Base-by-base conservation (phyloP, 2,888 invertebrate species). In the Drosophila cognata region DNA sequence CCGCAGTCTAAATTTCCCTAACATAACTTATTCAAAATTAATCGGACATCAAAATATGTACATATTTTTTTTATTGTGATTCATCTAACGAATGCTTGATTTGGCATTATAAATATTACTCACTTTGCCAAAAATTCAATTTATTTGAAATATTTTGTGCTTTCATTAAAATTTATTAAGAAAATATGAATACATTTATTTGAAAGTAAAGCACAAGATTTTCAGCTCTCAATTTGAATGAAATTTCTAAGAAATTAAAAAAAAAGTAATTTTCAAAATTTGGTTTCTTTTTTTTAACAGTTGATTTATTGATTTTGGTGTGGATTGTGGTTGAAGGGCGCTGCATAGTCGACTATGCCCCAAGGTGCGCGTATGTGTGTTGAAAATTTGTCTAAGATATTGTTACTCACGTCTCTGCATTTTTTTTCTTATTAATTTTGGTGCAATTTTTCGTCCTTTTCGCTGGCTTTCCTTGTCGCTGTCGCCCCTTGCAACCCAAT, bases 371-470 rank as follows among this genome's bases (percentile, higher is more conserved):
- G 1, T 11, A 13, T 21, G 6, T 53, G 28, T 48, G 18, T 35
- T 29, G 10, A 21, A n/a, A 59, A 60, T 66, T 68, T 75, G 52
- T 41, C 56, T 67, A 66, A 76, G 82, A 87, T 80, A 70, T 72
- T 62, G 68, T 84, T 78, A 74, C 71, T 68, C 66, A 65, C 67
- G 71, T 69, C 71, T 77, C 66, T 46, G 66, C 64, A 58, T 43
- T 83, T 70, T 61, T 67, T 65, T 64, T 69, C 74, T 84, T 86
- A 81, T 88, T 86, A 88, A 83, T 88, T 84, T 80, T 74, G 86
- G 81, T 86, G 84, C 84, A 84, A 88, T 78, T 88, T 83, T 88
- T 80, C 84, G 77, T 84, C 86, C 84, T 86, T 86, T 88, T 74
- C 46, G 67, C 57, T 75, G 58, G 79, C 21, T 65, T 59, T 46